phyloP scores from a whole-genome alignment of 2,797 vertebrate genomes.

The Telmatherina bonti region DNA sequence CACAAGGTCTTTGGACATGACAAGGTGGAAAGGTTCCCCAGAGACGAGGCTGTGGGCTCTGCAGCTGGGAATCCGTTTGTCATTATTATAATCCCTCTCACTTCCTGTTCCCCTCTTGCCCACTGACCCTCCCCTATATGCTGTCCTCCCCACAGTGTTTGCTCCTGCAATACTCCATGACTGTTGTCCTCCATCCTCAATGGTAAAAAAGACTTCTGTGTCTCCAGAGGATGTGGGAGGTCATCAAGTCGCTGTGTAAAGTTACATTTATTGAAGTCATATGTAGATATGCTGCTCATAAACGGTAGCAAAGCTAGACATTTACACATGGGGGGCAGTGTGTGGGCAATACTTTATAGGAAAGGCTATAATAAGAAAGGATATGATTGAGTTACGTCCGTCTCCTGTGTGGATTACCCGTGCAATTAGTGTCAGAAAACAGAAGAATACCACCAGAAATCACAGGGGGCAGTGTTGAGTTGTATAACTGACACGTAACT shows the following conservation, averaged over 20 bases:
- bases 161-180: constrained; percentile 46
- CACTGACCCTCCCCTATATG: constrained; percentile 48
- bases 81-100: constrained; percentile 72
- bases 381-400: too few species aligned
- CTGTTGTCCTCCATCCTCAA: constrained; percentile 63
- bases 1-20: constrained; percentile 74
- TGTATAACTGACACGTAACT: too few species aligned
- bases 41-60: constrained; percentile 58
- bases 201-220: constrained; percentile 31
- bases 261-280: neutral
- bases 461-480: too few species aligned
- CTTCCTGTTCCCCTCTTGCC: constrained; percentile 60
- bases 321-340: too few species aligned
- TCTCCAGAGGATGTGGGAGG: constrained; percentile 49
- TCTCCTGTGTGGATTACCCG: too few species aligned
- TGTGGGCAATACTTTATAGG: too few species aligned
- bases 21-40: constrained; percentile 74
- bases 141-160: constrained; percentile 22
- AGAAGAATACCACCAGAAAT: too few species aligned
- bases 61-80: constrained; percentile 64
- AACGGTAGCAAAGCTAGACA: too few species aligned
- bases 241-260: constrained; percentile 24
- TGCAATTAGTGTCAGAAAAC: too few species aligned
- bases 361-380: too few species aligned
- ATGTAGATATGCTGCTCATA: neutral